These are phyloP conservation scores for Bothrops jararaca DNA, from an alignment of 2,113 vertebrate species.

Conservation along the genomic window DNA sequence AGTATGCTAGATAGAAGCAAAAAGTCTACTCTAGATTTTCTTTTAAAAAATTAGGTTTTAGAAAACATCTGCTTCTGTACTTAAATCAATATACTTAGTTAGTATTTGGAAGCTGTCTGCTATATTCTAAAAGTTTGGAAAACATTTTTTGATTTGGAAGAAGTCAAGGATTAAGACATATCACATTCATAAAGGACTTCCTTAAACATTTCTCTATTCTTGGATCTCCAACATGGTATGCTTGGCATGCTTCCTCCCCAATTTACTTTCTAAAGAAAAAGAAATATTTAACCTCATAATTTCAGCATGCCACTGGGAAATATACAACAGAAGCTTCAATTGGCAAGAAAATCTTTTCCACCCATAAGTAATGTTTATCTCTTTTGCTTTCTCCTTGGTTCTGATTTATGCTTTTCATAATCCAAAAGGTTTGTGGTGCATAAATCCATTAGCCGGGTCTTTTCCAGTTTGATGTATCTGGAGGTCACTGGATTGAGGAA, in stretches of 20 bases:
- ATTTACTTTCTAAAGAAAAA: neutral
- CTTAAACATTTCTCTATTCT: neutral
- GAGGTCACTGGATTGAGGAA: neutral
- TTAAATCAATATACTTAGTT: neutral
- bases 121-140: neutral
- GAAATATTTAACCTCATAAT: neutral
- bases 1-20: neutral
- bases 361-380: neutral
- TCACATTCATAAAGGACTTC: neutral
- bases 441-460: neutral
- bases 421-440: neutral
- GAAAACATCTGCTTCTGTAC: neutral
- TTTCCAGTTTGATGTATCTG: neutral
- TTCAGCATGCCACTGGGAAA: neutral
- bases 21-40: neutral
- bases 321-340: neutral
- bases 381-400: neutral
- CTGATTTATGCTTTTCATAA: neutral
- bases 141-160: neutral
- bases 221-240: neutral
- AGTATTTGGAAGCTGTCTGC: neutral
- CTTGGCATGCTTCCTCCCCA: neutral
- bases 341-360: neutral
- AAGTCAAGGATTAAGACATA: neutral
- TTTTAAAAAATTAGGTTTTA: neutral